Conservation (phyloP, 2,113 vertebrate species). For the Ciconia stormi region DNA sequence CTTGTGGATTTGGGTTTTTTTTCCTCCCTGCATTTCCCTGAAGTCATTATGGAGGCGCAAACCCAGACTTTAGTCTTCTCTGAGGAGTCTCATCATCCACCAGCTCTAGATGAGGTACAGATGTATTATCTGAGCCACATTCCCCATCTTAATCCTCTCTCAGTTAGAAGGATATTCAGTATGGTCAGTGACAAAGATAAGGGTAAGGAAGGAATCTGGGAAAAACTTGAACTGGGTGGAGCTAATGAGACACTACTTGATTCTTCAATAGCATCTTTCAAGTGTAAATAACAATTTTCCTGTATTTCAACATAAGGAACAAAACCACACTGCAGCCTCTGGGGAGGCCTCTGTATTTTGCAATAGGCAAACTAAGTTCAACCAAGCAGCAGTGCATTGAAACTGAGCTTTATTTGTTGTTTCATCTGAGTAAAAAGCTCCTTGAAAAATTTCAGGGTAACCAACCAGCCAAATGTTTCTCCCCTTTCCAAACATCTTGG, state of each 20-base stretch:
- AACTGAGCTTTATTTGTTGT: background rate
- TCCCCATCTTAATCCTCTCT: background rate
- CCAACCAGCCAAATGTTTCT: background rate
- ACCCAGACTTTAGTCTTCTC: background rate
- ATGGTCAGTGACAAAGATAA: background rate
- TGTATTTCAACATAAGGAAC: background rate
- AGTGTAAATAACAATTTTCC: background rate
- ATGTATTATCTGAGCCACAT: background rate
- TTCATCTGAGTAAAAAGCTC: background rate
- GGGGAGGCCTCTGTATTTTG: background rate
- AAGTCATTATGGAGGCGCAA: background rate
- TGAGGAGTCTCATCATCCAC: background rate
- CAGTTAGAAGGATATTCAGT: background rate
- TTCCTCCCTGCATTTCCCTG: background rate
- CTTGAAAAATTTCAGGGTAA: background rate
- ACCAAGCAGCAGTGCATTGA: background rate
- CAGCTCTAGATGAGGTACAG: background rate
- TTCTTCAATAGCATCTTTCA: background rate
- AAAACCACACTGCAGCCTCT: background rate
- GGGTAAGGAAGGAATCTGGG: background rate
- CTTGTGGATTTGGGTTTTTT: rapidly evolving
- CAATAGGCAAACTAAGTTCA: background rate
- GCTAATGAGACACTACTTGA: background rate
- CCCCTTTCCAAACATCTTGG: background rate
- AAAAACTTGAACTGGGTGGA: background rate